Evolutionary conservation across 2,113 vertebrate genomes (phyloP).

Genomic region (Dasyprocta punctata): DNA sequence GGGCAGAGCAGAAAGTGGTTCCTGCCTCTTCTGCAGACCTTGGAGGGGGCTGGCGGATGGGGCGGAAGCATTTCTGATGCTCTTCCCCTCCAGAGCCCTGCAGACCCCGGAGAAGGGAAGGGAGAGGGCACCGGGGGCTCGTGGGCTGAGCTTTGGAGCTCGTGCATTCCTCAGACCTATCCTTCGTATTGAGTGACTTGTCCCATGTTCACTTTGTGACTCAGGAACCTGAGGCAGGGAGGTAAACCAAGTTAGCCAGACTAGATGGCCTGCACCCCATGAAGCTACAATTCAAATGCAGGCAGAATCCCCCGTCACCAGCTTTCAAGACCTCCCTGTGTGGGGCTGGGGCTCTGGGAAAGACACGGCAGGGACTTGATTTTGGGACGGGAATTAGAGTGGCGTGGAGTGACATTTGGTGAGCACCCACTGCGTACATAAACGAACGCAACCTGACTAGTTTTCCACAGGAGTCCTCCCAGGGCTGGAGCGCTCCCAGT

Average conservation of each 20-base stretch:
- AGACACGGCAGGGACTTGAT: accelerated
- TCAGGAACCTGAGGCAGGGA: background rate
- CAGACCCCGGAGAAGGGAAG: background rate
- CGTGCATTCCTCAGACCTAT: background rate
- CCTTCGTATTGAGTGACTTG: background rate
- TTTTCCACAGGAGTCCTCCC: background rate
- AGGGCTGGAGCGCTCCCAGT: background rate
- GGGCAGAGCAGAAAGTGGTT: background rate
- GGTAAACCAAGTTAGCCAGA: no score
- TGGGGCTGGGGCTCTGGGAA: accelerated
- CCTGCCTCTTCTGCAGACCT: background rate
- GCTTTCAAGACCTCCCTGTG: background rate
- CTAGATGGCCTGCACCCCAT: accelerated
- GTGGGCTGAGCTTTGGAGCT: no score
- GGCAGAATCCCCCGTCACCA: background rate
- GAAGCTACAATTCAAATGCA: background rate
- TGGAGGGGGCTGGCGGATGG: accelerated
- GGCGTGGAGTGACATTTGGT: background rate
- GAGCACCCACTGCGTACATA: background rate
- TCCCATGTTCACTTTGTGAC: background rate
- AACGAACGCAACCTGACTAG: background rate
- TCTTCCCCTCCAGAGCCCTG: no score
- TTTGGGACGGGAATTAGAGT: background rate
- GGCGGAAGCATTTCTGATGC: background rate
- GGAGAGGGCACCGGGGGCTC: background rate